Conservation (phyloP, 1,140 invertebrate genomes). For the Andrena cerasifolii region DNA sequence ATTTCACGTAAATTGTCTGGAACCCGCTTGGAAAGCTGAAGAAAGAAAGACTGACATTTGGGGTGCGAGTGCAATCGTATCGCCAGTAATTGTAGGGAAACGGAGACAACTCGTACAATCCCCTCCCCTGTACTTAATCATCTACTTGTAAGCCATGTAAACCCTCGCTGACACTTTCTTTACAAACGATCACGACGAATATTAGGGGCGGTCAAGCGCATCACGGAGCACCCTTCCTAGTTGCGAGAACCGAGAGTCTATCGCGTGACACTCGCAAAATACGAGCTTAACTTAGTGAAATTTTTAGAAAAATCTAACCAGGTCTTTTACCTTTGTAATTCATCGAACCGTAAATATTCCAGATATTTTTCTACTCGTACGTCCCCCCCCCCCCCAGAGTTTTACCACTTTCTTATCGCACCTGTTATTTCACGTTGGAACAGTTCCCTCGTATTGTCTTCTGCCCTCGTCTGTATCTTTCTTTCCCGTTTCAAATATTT, state of each 20-base stretch:
- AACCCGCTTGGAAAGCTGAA: constrained; percentile 18
- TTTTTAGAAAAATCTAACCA: not conserved
- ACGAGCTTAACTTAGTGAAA: constrained; percentile 40
- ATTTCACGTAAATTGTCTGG: not conserved
- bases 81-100: constrained; percentile 36
- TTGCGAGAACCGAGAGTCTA: not conserved
- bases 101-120: constrained; percentile 20
- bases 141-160: constrained; percentile 47
- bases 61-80: constrained; percentile 41
- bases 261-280: not conserved
- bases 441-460: not conserved
- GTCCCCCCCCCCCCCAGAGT: too few relatives aligned
- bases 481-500: not conserved
- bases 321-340: constrained; percentile 14
- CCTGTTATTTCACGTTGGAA: not conserved
- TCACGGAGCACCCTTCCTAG: not conserved
- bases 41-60: constrained; percentile 47
- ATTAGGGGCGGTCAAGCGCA: constrained; percentile 29
- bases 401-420: not conserved
- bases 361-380: not conserved
- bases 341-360: not conserved
- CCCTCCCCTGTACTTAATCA: constrained; percentile 16
- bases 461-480: not conserved
- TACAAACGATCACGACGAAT: not conserved
- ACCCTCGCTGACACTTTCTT: constrained; percentile 6